These are phyloP conservation scores for Albula goreensis DNA, from an alignment of 2,113 vertebrate species.

Conservation along the genomic window DNA sequence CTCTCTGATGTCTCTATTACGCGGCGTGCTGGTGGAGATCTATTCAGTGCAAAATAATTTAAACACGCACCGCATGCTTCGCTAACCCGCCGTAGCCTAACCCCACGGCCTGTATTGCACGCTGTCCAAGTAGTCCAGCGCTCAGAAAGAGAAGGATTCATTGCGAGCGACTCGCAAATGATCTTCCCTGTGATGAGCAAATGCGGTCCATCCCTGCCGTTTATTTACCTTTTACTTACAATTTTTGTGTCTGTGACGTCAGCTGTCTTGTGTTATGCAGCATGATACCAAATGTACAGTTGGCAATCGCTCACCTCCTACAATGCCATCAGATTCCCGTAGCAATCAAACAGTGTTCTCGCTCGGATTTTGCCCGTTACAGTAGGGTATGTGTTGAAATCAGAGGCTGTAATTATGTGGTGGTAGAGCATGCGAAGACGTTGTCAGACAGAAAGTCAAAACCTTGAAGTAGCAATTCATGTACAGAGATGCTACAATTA, in stretches of 20 bases:
- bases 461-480: too few relatives aligned
- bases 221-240: background rate
- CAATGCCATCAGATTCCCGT: background rate
- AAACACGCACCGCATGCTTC: background rate
- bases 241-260: background rate
- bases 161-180: background rate
- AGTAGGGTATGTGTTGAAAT: background rate
- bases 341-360: background rate
- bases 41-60: background rate
- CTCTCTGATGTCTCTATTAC: conserved; percentile 10
- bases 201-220: background rate
- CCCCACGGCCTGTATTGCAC: background rate
- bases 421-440: too few relatives aligned
- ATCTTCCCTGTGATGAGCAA: background rate
- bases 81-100: background rate
- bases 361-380: background rate
- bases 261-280: background rate
- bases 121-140: background rate
- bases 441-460: too few relatives aligned
- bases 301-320: background rate
- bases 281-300: background rate
- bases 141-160: background rate
- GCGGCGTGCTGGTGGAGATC: background rate
- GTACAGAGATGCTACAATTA: too few relatives aligned
- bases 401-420: too few relatives aligned